Base-by-base conservation (phyloP, 2,113 vertebrate genomes). In the Myiozetetes cayanensis region DNA sequence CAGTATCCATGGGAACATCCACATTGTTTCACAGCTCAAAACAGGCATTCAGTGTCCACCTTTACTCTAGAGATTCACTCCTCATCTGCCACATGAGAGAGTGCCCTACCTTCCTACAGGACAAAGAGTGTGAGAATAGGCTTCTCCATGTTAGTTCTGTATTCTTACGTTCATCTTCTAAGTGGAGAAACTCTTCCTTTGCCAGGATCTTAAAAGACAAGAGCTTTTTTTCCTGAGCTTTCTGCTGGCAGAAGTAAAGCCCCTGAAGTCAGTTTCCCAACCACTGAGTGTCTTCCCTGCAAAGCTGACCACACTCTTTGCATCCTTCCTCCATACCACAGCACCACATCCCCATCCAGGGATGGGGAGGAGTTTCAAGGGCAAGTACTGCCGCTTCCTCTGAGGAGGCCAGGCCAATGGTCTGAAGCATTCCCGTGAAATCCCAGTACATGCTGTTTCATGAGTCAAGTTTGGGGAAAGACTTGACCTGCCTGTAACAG, bases 1-100 rank as follows among this genome's bases (percentile, higher is more conserved):
- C 79, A 81, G 92, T 95, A 96, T 94, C 95, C 94, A 93, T 96
- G 93, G 92, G 90, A 93, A 94, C 90, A 88, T 88, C 50, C 35
- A 71, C 47, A 84, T 88, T 94, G 72, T 88, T 85, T 76, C 9
- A 3, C 0, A 0, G 44, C 72, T 93, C 59, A 71, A 90, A 96
- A 76, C 85, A 92, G 83, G 70, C 72, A 68, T 95, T 93, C 93
- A 78, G 86, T 56, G 86, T 84, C 94, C 94, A 96, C 91, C 93
- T 94, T 96, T 27, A 0, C 65, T 73, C 93, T 86, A 93, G 59
- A 88, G 87, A 92, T 84, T 95, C 87, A 71, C 76, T 90, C 37
- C 61, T 95, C 93, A 95, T 87, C 85, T 77, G 52, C 73, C 85
- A 67, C 50, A 9, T 77, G 37, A 79, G 71, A 87, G 65, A 80